Percentiles rank a stretch among this genome's conserved stretches.
Evolutionary conservation across 2,888 invertebrate species (phyloP).

Genomic region (Heliconius cydno): DNA sequence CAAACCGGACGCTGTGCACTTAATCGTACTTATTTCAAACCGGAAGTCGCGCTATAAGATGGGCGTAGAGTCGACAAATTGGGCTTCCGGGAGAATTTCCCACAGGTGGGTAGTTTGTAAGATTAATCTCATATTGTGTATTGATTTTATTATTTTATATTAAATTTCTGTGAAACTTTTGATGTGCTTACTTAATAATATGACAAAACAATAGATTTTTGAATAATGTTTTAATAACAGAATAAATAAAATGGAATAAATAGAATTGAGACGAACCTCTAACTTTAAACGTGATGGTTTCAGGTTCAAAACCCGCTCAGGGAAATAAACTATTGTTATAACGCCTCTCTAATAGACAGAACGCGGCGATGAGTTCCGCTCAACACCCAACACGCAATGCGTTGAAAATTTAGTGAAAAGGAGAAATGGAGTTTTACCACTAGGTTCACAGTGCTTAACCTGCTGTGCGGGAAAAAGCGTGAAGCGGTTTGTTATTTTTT

Average conservation of each 20-base stretch:
- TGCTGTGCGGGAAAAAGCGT: neutral
- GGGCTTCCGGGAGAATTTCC: slow-evolving; percentile 63
- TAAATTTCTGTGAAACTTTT: neutral
- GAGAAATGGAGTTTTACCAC: neutral
- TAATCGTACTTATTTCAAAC: slow-evolving; percentile 54
- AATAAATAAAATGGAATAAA: no score
- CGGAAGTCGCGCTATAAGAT: slow-evolving; percentile 70
- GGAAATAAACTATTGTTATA: no score
- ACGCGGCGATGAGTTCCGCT: no score
- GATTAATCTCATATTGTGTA: slow-evolving; percentile 8
- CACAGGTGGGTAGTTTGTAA: slow-evolving; percentile 30
- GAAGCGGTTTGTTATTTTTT: neutral
- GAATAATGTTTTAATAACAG: no score
- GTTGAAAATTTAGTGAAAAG: neutral
- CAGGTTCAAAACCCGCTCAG: no score
- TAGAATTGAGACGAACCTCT: no score
- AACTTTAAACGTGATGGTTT: no score
- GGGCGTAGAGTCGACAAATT: slow-evolving; percentile 73
- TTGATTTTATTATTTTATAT: neutral
- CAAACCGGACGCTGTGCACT: slow-evolving; percentile 51
- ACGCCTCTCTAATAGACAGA: no score
- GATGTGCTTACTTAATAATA: neutral
- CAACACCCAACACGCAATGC: neutral
- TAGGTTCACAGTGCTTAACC: neutral
- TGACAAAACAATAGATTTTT: no score